Percentiles rank a stretch among this genome's conserved stretches.
Conservation (phyloP, 2,797 vertebrate genomes). For the Myiotriccus ornatus region DNA sequence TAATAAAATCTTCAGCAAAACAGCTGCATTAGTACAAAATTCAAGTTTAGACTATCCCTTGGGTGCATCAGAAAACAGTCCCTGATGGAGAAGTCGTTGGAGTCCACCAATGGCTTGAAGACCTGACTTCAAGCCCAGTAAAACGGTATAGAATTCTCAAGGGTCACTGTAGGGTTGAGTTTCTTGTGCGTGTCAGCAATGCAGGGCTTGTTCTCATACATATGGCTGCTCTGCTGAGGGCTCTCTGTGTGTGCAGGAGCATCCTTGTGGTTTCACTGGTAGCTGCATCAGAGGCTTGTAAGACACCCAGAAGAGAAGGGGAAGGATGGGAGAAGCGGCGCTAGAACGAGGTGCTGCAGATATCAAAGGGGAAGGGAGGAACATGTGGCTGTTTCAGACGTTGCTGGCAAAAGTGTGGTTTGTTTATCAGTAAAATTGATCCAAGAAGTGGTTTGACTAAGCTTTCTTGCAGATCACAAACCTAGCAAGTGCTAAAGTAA, state of each 20-base stretch:
- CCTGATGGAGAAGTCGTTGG: not conserved
- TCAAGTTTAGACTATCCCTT: not conserved
- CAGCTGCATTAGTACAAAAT: not conserved
- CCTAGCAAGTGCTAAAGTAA: not conserved
- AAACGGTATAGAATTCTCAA: not conserved
- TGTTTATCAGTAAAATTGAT: conserved; percentile 14
- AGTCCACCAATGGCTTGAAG: not conserved
- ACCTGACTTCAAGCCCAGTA: not conserved
- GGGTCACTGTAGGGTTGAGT: not conserved
- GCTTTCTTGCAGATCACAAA: not conserved
- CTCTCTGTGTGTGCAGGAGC: not conserved
- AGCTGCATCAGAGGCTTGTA: not conserved
- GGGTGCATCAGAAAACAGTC: not conserved
- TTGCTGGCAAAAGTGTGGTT: not conserved
- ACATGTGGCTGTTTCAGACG: not conserved
- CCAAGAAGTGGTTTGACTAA: not conserved
- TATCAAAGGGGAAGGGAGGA: not conserved
- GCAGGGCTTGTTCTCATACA: not conserved
- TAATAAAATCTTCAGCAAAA: not conserved
- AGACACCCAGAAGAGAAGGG: not conserved
- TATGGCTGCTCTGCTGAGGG: not conserved
- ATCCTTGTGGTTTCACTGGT: not conserved
- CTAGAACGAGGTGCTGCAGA: not conserved
- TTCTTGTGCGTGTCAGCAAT: not conserved
- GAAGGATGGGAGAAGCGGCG: not conserved